These are phyloP conservation scores for Percopsis transmontana DNA, from an alignment of 2,113 vertebrate species.

Conservation along the genomic window DNA sequence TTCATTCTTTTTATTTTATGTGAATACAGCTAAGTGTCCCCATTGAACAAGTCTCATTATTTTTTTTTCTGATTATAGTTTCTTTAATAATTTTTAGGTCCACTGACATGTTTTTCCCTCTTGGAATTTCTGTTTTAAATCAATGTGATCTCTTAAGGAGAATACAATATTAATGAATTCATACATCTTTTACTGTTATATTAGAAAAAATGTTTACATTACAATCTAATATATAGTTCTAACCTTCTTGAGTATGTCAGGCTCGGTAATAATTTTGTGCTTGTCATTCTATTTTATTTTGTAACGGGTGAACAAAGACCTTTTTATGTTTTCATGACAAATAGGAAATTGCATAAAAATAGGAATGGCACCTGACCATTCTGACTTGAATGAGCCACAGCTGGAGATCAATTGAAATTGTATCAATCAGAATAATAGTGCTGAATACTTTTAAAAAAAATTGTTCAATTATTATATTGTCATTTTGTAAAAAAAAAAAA, in stretches of 20 bases:
- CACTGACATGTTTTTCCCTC: not conserved
- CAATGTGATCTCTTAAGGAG: slow-evolving; percentile 28
- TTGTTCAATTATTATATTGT: slow-evolving; percentile 31
- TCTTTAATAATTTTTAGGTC: slow-evolving; percentile 7
- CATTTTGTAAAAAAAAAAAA: slow-evolving; percentile 39
- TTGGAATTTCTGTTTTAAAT: slow-evolving; percentile 25
- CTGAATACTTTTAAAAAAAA: slow-evolving; percentile 32
- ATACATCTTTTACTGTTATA: slow-evolving; percentile 37
- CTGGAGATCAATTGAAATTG: slow-evolving; percentile 36
- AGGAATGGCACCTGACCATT: slow-evolving; percentile 9
- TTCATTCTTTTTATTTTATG: slow-evolving; percentile 24
- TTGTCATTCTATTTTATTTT: slow-evolving; percentile 30
- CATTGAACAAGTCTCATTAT: slow-evolving; percentile 2
- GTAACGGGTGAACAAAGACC: slow-evolving; percentile 23
- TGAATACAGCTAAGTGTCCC: slow-evolving; percentile 17
- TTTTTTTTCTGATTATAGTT: slow-evolving; percentile 13
- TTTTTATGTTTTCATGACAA: slow-evolving; percentile 13
- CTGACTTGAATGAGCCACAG: slow-evolving; percentile 24
- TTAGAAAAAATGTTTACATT: slow-evolving; percentile 59
- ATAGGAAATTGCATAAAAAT: slow-evolving; percentile 17
- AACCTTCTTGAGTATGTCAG: slow-evolving; percentile 28
- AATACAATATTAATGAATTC: slow-evolving; percentile 18
- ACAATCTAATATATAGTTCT: slow-evolving; percentile 28
- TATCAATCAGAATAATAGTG: slow-evolving; percentile 30
- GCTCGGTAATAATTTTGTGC: slow-evolving; percentile 21